Base-by-base conservation (phyloP, 1,140 invertebrate species). In the Cherax destructor region DNA sequence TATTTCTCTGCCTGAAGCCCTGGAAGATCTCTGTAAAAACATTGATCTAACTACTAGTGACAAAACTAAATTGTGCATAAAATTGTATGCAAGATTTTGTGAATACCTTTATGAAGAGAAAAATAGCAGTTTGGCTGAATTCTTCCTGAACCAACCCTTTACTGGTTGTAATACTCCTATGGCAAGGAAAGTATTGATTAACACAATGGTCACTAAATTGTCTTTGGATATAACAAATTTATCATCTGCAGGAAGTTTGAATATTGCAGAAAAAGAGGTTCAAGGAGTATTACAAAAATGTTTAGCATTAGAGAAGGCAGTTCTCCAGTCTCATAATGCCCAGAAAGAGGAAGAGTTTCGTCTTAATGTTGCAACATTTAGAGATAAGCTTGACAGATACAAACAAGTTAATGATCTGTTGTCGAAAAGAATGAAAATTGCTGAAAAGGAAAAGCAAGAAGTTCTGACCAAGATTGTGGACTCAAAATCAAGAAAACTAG, bases 91-190 rank as follows among this genome's bases (percentile, higher is more conserved):
- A 47, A 91, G 76, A 59, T 91, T 85, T 69, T 85, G 83, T 49
- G 61, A 21, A 65, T 85, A 76, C 49, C 50, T 91, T 1, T 91
- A 91, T 72, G 83, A 91, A 80, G 89, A 91, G 59, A 91, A 91
- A 69, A 79, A 91, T 21, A 59, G 21, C n/a, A 77, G n/a, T 47
- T 41, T 85, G 76, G 74, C 89, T 24, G 59, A 85, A 30, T 47
- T 91, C 65, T 91, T 91, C 76, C 76, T 91, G 6, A 77, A 85
- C 49, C 83, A 86, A 41, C 83, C 69, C 52, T 86, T 91, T 52
- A 79, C 24, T 65, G 83, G 76, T 3, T 65, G 50, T 18, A 50
- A 80, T 41, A 79, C 76, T n/a, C n/a, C 59, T 7, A 24, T 30
- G 9, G 61, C 83, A 69, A 85, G 80, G 65, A 89, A 83, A 11